phyloP scores from a whole-genome alignment of 2,888 invertebrate species.

The Pachymerium ferrugineum region DNA sequence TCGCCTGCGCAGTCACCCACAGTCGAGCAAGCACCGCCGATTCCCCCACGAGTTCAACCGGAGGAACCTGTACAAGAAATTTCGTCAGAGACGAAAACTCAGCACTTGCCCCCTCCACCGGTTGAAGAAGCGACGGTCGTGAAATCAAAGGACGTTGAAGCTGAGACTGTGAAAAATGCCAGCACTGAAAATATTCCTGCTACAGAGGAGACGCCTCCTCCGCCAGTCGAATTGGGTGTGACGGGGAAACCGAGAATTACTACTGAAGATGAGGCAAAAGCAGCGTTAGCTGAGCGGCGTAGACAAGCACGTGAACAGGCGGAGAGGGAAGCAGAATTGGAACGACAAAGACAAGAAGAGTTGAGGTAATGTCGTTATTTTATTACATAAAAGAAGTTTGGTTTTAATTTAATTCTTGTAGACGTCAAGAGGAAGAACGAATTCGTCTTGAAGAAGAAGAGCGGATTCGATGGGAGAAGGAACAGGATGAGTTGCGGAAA shows the following conservation, averaged over 20 bases:
- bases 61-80: constrained; percentile 25
- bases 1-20: constrained; percentile 57
- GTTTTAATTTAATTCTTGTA: constrained; percentile 37
- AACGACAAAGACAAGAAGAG: constrained; percentile 57
- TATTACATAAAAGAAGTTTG: neutral
- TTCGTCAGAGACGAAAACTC: neutral
- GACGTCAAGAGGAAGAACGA: constrained; percentile 67
- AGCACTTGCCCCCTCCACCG: too few relatives aligned
- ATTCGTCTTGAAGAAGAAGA: constrained; percentile 74
- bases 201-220: constrained; percentile 32
- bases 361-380: constrained; percentile 44
- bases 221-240: constrained; percentile 31
- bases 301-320: constrained; percentile 84
- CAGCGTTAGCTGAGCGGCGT: constrained; percentile 82
- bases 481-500: constrained; percentile 65
- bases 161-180: neutral
- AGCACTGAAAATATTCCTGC: neutral
- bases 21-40: constrained; percentile 47
- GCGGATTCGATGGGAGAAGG: constrained; percentile 72
- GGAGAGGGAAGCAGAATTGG: constrained; percentile 80
- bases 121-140: too few relatives aligned
- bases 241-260: constrained; percentile 62
- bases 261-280: constrained; percentile 89
- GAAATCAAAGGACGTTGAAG: constrained; percentile 18
- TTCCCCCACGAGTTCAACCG: constrained; percentile 34